Conservation (phyloP, 2,888 invertebrate genomes). For the Athetis lepigone region DNA sequence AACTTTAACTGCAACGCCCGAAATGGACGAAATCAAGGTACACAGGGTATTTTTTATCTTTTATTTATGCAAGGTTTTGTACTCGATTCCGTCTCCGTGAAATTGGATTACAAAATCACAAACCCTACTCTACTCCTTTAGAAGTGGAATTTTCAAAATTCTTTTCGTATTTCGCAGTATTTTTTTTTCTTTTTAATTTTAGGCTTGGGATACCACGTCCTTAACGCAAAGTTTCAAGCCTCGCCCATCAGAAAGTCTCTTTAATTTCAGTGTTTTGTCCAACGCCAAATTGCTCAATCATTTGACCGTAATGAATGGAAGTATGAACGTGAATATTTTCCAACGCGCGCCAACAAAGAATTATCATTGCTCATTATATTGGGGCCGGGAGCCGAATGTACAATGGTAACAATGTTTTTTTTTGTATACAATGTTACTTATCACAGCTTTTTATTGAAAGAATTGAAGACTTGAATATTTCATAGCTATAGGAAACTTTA, state of each 20-base stretch:
- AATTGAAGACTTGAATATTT: slow-evolving; percentile 26
- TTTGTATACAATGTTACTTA: slow-evolving; percentile 40
- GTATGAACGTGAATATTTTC: slow-evolving; percentile 47
- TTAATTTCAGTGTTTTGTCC: neutral
- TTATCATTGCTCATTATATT: slow-evolving; percentile 47
- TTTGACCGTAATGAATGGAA: slow-evolving; percentile 41
- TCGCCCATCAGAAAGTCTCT: neutral
- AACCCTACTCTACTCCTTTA: no score
- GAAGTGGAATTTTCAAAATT: neutral
- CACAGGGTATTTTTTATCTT: slow-evolving; percentile 1
- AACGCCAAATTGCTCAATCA: slow-evolving; percentile 35
- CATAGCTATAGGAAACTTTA: slow-evolving; percentile 1
- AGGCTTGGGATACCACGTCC: no score
- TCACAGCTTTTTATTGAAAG: slow-evolving; percentile 31
- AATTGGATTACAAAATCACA: neutral
- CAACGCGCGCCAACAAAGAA: slow-evolving; percentile 52
- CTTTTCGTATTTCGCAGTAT: neutral
- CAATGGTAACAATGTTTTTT: slow-evolving; percentile 40
- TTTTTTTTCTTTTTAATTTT: no score
- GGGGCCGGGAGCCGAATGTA: slow-evolving; percentile 27
- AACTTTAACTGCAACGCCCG: slow-evolving; percentile 5
- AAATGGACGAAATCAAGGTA: neutral
- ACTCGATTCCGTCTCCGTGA: neutral
- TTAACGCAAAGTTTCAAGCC: no score
- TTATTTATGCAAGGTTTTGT: neutral